Percentiles rank a stretch among this genome's conserved stretches.
phyloP scores from a whole-genome alignment of 2,113 vertebrate genomes.

The Mormoops blainvillei region DNA sequence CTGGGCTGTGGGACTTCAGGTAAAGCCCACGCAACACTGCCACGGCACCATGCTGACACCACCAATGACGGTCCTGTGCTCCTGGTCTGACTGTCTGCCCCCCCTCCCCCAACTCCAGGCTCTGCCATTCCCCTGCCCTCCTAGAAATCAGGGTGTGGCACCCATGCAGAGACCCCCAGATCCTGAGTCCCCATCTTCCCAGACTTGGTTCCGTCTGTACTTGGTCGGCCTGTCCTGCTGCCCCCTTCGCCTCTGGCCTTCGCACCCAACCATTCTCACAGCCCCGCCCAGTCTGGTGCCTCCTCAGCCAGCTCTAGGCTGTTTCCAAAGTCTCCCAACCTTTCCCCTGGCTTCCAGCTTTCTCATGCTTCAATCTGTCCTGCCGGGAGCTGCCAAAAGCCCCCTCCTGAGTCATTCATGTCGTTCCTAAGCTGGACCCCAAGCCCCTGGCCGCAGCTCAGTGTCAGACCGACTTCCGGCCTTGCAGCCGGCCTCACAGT shows the following conservation, averaged over 20 bases:
- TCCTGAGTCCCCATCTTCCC: neutral
- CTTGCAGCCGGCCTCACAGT: neutral
- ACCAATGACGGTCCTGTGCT: neutral
- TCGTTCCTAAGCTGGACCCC: neutral
- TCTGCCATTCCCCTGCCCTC: neutral
- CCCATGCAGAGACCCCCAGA: neutral
- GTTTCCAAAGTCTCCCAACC: neutral
- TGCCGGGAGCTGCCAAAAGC: neutral
- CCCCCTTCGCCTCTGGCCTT: neutral
- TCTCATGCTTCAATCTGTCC: neutral
- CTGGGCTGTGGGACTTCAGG: neutral
- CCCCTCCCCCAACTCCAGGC: neutral
- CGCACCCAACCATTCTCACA: rapidly evolving
- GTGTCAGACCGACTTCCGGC: neutral
- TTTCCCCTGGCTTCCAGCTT: neutral
- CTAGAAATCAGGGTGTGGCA: neutral
- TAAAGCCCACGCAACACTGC: neutral
- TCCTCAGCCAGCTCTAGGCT: neutral
- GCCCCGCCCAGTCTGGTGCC: rapidly evolving
- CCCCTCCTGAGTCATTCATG: neutral
- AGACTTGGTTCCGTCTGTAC: neutral
- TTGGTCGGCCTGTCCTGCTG: too few species aligned
- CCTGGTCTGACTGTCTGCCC: neutral
- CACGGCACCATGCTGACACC: rapidly evolving
- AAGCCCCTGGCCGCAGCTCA: too few species aligned